Evolutionary conservation across 2,888 invertebrate species (phyloP).

Genomic region (Himalopsyche anomala): DNA sequence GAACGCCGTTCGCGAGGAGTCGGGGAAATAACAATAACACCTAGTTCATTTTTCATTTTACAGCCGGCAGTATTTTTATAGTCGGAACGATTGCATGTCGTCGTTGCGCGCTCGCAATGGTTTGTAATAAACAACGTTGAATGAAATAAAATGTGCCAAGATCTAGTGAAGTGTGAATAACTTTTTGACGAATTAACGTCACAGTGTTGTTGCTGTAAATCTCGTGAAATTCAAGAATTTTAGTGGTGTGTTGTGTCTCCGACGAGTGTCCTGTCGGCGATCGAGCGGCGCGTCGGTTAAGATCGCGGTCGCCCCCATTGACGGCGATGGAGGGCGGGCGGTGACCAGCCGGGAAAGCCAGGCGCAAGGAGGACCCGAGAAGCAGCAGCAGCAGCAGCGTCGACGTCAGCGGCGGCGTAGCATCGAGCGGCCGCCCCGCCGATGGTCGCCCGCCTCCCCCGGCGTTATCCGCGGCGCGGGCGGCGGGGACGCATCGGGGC

Average conservation of each 20-base stretch:
- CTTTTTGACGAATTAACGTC: slow-evolving; percentile 5
- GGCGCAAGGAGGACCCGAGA: slow-evolving; percentile 45
- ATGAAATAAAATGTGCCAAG: slow-evolving; percentile 39
- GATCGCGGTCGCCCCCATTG: slow-evolving; percentile 59
- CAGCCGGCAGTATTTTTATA: slow-evolving; percentile 22
- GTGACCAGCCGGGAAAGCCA: slow-evolving; percentile 73
- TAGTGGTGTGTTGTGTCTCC: not conserved
- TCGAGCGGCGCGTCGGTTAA: slow-evolving; percentile 45
- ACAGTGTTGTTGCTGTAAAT: not conserved
- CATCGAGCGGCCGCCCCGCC: slow-evolving; percentile 63
- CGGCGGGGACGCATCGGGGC: slow-evolving; percentile 60
- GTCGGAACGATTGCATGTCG: not conserved
- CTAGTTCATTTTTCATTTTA: slow-evolving; percentile 6
- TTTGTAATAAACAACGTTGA: slow-evolving; percentile 28
- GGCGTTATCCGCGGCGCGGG: slow-evolving; percentile 68
- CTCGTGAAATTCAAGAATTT: slow-evolving; percentile 3
- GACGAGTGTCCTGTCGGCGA: slow-evolving; percentile 57
- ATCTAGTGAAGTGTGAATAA: slow-evolving; percentile 38
- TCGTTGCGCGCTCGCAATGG: not conserved
- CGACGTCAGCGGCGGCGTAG: slow-evolving; percentile 61
- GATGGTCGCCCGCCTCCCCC: slow-evolving; percentile 65
- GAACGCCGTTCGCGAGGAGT: slow-evolving; percentile 33
- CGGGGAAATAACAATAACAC: slow-evolving; percentile 36
- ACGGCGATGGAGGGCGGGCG: slow-evolving; percentile 71
- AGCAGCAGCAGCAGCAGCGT: slow-evolving; percentile 54